Evolutionary conservation across 1,140 invertebrate genomes (phyloP), one percentile per base, ranked within the genome.

Genomic region (Zeugodacus cucurbitae): DNA sequence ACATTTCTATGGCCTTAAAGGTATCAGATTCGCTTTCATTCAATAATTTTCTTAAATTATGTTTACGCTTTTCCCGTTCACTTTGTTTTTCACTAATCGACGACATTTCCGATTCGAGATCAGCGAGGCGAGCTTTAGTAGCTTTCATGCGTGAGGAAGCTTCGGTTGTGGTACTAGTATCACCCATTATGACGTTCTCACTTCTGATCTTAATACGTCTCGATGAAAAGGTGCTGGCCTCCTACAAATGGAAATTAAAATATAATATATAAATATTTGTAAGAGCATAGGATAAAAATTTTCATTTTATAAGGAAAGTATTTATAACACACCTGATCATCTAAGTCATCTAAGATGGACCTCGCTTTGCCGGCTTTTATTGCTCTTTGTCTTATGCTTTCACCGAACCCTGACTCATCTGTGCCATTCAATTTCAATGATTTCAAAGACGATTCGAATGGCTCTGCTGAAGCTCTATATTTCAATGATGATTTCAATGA

Each of bases 81-180:
- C 58, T 44, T 85, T 87, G 87, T 82, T 88, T 89, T 44, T 89
- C 87, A 26, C 32, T 67, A 44, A 88, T 64, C n/a, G 88, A 87
- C 0, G 62, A 58, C 88, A 89, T 89, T 59, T 89, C 89, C 10
- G 87, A 44, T n/a, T 89, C 88, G 29, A 89, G 57, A 67, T 89
- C 89, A 37, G 74, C 87, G 7, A 89, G 57, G 29, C 89, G 89
- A 87, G 87, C 62, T 64, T 88, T 88, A 1, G 88, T 85, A 32
- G 88, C 88, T 78, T 89, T 88, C 29, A 88, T 88, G 14, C 89
- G 88, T 26, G 82, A 20, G 1, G 67, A 57, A 67, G 89, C 88
- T 87, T 87, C 85, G 48, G 57, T 58, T 57, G 85, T 58, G 34
- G 85, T 59, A 86, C 57, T 59, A 29, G 17, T 86, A 59, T 86